Conservation (phyloP, 2,888 invertebrate genomes). For the Caenorhabditis becei region DNA sequence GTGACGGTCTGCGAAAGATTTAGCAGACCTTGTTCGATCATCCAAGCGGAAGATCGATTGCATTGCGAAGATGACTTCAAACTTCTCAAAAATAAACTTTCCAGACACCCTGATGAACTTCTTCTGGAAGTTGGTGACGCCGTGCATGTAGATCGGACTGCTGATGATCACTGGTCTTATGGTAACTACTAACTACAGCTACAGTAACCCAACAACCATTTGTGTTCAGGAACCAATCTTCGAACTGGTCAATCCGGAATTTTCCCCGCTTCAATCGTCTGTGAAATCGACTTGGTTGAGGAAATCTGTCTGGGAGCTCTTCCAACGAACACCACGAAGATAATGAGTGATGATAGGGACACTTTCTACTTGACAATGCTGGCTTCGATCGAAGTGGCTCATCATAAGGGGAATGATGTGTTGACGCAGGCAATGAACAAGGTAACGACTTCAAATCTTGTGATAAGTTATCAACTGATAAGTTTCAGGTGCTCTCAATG, state of each 20-base stretch:
- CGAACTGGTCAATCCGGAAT: slow-evolving; percentile 94
- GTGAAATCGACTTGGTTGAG: slow-evolving; percentile 96
- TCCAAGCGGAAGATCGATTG: too few species aligned
- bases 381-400: slow-evolving; percentile 95
- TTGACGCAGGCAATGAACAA: slow-evolving; percentile 83
- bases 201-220: neutral
- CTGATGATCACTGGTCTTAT: slow-evolving; percentile 98
- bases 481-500: slow-evolving; percentile 76
- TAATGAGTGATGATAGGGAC: slow-evolving; percentile 77
- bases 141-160: slow-evolving; percentile 90
- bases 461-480: neutral
- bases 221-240: slow-evolving; percentile 90
- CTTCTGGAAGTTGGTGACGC: slow-evolving; percentile 98
- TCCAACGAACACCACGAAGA: slow-evolving; percentile 68
- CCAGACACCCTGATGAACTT: slow-evolving; percentile 86
- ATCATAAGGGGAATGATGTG: slow-evolving; percentile 97
- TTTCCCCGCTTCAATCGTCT: slow-evolving; percentile 97
- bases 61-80: too few species aligned
- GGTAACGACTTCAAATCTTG: too few species aligned
- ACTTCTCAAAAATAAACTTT: too few species aligned
- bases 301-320: slow-evolving; percentile 86
- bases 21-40: too few species aligned
- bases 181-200: slow-evolving; percentile 86
- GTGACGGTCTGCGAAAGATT: neutral
- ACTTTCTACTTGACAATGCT: slow-evolving; percentile 88